phyloP scores from a whole-genome alignment of 2,888 invertebrate species.

The Amphipoea lucens region DNA sequence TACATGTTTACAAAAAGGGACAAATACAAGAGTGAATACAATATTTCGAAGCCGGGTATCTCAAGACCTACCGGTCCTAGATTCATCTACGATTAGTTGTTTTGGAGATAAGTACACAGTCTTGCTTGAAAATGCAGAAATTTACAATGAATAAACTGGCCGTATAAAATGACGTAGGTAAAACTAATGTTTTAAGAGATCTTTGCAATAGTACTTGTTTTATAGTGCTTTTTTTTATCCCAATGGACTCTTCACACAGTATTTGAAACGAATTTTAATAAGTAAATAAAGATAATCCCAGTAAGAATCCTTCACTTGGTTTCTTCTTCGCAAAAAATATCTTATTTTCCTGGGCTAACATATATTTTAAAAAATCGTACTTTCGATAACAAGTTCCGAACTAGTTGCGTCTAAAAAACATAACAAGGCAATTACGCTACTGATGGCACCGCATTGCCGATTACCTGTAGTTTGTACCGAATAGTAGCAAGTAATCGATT shows the following conservation, averaged over 20 bases:
- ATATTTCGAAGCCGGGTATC: too few species aligned
- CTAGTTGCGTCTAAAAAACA: constrained; percentile 40
- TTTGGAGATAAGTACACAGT: too few species aligned
- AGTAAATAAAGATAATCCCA: not conserved
- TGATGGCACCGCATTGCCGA: constrained; percentile 44
- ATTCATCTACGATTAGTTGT: too few species aligned
- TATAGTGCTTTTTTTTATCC: not conserved
- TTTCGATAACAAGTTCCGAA: constrained; percentile 32
- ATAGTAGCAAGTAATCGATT: constrained; percentile 60
- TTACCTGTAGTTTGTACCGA: constrained; percentile 47
- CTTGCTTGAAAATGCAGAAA: too few species aligned
- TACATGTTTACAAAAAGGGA: too few species aligned
- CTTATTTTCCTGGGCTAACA: not conserved
- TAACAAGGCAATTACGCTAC: constrained; percentile 40
- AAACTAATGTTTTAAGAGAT: not conserved
- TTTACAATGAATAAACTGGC: too few species aligned
- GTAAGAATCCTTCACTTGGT: not conserved
- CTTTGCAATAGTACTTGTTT: too few species aligned
- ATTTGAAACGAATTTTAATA: not conserved
- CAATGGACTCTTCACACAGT: not conserved
- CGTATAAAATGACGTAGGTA: not conserved
- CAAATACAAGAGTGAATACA: too few species aligned
- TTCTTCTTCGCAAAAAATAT: too few species aligned
- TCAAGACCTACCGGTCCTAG: too few species aligned
- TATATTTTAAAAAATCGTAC: not conserved